Percentiles rank a stretch among this genome's conserved stretches.
phyloP scores from a whole-genome alignment of 2,113 vertebrate species.

The Alligator mississippiensis region DNA sequence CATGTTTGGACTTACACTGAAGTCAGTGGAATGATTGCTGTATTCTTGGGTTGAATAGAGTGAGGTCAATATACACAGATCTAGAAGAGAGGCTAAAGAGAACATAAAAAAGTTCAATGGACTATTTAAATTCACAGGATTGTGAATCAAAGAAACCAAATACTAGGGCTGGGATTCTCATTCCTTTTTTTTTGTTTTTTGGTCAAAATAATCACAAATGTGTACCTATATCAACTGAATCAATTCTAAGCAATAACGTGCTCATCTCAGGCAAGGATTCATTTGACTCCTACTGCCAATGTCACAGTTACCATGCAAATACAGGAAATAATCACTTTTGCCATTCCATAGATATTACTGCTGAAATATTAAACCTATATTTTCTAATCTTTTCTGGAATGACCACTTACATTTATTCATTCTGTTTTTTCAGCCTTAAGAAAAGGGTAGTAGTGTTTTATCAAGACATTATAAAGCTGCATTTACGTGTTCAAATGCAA shows the following conservation, averaged over 20 bases:
- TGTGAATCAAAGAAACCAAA: neutral
- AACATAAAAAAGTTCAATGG: neutral
- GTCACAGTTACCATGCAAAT: neutral
- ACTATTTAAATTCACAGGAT: conserved; percentile 1
- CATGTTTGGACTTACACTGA: neutral
- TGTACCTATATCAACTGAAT: neutral
- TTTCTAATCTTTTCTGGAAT: conserved; percentile 28
- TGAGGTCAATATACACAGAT: conserved; percentile 6
- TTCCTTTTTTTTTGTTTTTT: neutral
- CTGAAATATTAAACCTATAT: neutral
- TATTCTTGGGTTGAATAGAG: neutral
- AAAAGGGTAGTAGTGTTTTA: conserved; percentile 34
- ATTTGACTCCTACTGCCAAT: neutral
- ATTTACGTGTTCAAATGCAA: conserved; percentile 40
- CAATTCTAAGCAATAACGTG: neutral
- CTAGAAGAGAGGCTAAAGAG: neutral
- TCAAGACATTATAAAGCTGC: conserved; percentile 19
- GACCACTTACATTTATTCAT: conserved; percentile 21
- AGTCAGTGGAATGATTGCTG: neutral
- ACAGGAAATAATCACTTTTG: neutral
- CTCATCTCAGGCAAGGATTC: neutral
- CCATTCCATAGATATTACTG: neutral
- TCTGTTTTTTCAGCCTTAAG: conserved; percentile 40
- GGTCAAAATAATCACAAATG: conserved; percentile 13
- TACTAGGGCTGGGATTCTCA: neutral